phyloP scores from a whole-genome alignment of 2,888 invertebrate genomes.

The Nomada fucata region DNA sequence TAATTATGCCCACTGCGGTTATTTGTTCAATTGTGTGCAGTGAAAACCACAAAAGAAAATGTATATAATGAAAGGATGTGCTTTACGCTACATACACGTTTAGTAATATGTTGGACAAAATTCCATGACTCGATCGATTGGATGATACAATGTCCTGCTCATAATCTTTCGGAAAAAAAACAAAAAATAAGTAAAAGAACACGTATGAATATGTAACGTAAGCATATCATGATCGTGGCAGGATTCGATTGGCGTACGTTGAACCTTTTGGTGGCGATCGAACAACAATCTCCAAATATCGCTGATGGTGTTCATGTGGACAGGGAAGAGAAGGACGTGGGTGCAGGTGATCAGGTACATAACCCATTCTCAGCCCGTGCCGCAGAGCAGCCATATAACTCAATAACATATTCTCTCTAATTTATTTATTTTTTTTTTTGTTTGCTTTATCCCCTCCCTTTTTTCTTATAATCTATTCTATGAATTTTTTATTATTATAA shows the following conservation, averaged over 20 bases:
- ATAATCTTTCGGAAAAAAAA: constrained; percentile 64
- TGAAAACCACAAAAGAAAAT: neutral
- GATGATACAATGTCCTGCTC: constrained; percentile 62
- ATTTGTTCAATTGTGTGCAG: neutral
- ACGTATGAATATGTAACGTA: constrained; percentile 77
- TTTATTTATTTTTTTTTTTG: constrained; percentile 20
- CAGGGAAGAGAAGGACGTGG: constrained; percentile 95
- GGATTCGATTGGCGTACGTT: constrained; percentile 99
- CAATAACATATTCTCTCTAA: constrained; percentile 52
- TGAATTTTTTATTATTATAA: constrained; percentile 29
- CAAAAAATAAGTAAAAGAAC: constrained; percentile 61
- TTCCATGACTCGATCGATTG: constrained; percentile 70
- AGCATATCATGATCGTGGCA: constrained; percentile 85
- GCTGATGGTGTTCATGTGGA: constrained; percentile 96
- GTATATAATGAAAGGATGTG: constrained; percentile 46
- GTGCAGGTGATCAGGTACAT: constrained; percentile 98
- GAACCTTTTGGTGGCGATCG: constrained; percentile 99
- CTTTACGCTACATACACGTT: constrained; percentile 63
- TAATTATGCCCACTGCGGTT: constrained; percentile 8
- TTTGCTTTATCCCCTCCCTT: constrained; percentile 38
- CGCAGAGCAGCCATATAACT: constrained; percentile 82
- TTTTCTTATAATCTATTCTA: constrained; percentile 47
- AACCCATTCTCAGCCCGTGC: constrained; percentile 81
- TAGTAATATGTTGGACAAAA: constrained; percentile 58
- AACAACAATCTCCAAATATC: constrained; percentile 98